Conservation (phyloP, 2,797 vertebrate species). For the Acipenser ruthenus region DNA sequence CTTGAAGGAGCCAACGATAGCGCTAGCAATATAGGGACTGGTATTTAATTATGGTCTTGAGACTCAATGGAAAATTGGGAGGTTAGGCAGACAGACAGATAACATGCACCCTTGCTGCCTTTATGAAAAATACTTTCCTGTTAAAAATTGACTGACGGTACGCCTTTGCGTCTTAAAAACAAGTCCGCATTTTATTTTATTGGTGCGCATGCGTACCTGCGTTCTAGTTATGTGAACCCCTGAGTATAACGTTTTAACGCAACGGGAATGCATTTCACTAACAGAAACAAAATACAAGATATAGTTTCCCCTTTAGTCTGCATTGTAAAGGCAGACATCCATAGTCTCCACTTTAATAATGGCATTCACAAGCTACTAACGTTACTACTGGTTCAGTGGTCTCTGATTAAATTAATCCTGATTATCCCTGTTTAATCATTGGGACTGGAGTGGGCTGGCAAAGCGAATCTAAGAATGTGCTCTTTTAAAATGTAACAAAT, state of each 20-base stretch:
- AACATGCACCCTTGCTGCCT: no score
- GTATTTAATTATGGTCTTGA: no score
- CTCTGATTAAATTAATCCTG: neutral
- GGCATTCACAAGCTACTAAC: neutral
- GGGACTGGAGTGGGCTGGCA: neutral
- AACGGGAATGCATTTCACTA: neutral
- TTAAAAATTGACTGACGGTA: no score
- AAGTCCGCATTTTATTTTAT: no score
- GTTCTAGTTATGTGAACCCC: no score
- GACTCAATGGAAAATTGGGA: no score
- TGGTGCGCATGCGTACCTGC: no score
- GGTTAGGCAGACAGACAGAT: no score
- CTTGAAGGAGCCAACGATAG: no score
- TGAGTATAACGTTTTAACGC: neutral
- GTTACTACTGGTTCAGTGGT: constrained; percentile 1
- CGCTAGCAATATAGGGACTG: no score
- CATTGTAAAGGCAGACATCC: constrained; percentile 7
- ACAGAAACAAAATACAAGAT: neutral
- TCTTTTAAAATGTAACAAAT: constrained; percentile 1
- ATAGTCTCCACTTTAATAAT: neutral
- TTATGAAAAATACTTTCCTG: no score
- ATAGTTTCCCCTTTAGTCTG: neutral
- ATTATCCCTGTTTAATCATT: constrained; percentile 1
- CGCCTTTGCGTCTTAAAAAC: no score
- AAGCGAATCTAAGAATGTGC: neutral